Conservation (phyloP, 2,113 vertebrate genomes). For the Leptocoma aspasia region DNA sequence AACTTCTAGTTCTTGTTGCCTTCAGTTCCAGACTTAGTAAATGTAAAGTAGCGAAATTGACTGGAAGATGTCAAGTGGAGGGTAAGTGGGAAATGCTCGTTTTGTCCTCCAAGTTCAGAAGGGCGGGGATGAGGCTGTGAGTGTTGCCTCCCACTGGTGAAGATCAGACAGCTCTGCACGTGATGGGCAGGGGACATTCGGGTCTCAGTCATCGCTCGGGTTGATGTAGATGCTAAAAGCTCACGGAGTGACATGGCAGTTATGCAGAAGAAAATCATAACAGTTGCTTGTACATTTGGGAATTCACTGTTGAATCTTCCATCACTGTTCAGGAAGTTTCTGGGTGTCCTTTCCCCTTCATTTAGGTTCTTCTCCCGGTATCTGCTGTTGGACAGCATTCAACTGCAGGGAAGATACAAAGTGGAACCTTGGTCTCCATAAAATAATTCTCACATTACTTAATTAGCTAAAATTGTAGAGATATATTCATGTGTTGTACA, state of each 20-base stretch:
- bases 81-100: background rate
- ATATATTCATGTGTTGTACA: background rate
- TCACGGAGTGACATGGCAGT: background rate
- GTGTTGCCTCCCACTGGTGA: background rate
- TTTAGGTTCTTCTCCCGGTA: background rate
- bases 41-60: background rate
- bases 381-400: background rate
- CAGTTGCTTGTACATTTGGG: background rate
- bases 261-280: background rate
- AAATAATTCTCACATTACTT: background rate
- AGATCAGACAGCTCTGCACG: background rate
- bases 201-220: background rate
- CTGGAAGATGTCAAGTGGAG: background rate
- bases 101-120: background rate
- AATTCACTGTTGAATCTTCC: background rate
- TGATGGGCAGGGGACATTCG: background rate
- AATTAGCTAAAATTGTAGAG: background rate
- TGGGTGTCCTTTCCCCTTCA: background rate
- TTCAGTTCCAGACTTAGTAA: background rate
- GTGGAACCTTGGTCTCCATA: background rate
- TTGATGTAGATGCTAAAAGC: background rate
- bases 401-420: background rate
- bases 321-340: background rate
- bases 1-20: background rate
- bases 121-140: background rate